A percentile compares a stretch with the other conserved stretches of the same genome.
These are phyloP conservation scores for Yoshiicerus persimilis DNA, from an alignment of 1,140 invertebrate species.

Conservation along the genomic window DNA sequence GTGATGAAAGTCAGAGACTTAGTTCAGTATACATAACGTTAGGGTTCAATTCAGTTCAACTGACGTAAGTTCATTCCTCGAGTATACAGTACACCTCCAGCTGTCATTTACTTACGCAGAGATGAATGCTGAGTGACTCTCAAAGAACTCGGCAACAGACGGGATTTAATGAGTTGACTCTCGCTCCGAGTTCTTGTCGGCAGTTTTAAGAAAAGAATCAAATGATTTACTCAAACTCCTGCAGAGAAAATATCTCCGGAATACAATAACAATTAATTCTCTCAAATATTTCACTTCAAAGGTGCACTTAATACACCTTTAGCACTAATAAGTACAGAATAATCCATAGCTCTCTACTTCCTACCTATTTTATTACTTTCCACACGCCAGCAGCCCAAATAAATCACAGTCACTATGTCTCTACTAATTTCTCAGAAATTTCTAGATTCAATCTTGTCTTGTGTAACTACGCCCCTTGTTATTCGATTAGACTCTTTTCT, in stretches of 20 bases:
- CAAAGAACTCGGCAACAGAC: background rate
- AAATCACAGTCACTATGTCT: background rate
- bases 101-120: background rate
- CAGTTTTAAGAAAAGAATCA: background rate
- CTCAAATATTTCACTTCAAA: background rate
- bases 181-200: background rate
- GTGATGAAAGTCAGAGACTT: background rate
- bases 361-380: background rate
- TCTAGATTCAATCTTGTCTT: background rate
- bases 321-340: background rate
- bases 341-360: background rate
- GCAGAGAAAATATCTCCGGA: background rate
- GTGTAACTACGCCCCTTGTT: background rate
- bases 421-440: background rate
- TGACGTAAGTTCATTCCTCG: background rate
- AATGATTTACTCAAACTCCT: slow-evolving; percentile 8
- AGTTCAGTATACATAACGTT: background rate
- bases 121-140: slow-evolving; percentile 6
- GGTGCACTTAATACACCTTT: background rate
- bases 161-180: slow-evolving; percentile 3
- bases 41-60: background rate
- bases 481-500: background rate
- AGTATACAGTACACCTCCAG: background rate
- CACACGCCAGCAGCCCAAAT: background rate
- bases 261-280: slow-evolving; percentile 15